These are phyloP conservation scores for Gouania willdenowi DNA, from an alignment of 2,797 vertebrate genomes.

Conservation along the genomic window DNA sequence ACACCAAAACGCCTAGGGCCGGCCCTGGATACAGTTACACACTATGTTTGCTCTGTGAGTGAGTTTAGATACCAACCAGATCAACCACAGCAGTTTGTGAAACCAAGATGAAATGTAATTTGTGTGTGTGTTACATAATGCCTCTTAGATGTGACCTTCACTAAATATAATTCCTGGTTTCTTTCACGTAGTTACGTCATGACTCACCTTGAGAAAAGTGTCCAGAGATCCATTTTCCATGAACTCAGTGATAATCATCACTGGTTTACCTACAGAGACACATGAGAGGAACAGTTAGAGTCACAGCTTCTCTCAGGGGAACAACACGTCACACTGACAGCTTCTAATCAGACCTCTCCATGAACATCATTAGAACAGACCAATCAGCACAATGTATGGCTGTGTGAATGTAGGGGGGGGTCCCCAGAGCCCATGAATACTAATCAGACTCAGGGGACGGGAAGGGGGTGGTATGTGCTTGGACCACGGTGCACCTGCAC, in stretches of 20 bases:
- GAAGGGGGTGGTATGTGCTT: constrained; percentile 41
- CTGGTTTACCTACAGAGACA: constrained; percentile 72
- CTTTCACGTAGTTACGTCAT: constrained; percentile 2
- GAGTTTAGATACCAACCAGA: no score
- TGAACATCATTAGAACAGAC: constrained; percentile 77
- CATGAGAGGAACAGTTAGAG: constrained; percentile 25
- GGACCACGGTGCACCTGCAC: constrained; percentile 53
- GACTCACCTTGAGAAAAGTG: constrained; percentile 79
- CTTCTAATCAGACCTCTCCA: constrained; percentile 78
- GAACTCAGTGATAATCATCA: constrained; percentile 82
- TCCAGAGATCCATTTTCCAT: constrained; percentile 82
- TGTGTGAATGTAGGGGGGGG: constrained; percentile 15
- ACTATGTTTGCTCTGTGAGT: no score
- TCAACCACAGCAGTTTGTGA: not conserved
- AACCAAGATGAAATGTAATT: not conserved
- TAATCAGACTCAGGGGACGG: constrained; percentile 67
- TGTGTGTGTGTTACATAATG: no score
- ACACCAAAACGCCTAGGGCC: no score
- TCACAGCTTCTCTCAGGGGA: constrained; percentile 46
- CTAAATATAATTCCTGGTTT: not conserved
- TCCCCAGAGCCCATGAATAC: constrained; percentile 75
- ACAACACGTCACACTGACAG: constrained; percentile 73
- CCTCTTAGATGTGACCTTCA: constrained; percentile 6
- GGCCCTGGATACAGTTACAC: no score
- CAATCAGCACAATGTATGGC: constrained; percentile 59